Base-by-base conservation (phyloP, 1,140 invertebrate genomes). In the Papilio machaon region DNA sequence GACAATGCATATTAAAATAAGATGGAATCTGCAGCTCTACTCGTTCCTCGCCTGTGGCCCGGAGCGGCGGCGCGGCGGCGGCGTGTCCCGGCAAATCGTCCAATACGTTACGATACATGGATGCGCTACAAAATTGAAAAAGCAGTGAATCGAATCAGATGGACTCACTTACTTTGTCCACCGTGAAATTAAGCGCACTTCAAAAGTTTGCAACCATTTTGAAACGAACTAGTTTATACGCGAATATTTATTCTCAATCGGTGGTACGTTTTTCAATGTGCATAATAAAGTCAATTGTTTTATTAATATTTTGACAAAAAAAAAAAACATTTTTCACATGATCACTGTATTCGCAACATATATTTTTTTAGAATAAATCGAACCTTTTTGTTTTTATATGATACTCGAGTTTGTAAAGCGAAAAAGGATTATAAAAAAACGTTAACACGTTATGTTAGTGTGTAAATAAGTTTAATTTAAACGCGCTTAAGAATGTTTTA, bases 121-220 rank as follows among this genome's bases (percentile, higher is more conserved):
- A 35, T 67, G 60, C 77, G 58, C 58, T 67, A 47, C 77, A 67
- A 79, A 79, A 79, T 79, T 79, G 77, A 79, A 79, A 79, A 79
- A 67, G 38, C 77, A 79, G 77, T 47, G 35, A 79, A 79, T 79
- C 77, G 77, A 79, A 79, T 67, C 77, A 79, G 77, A 79, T 79
- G 38, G 77, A 79, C 58, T 79, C 77, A 47, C 58, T 79, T 79
- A 79, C 77, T 67, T 79, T 64, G 77, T 79, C 52, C 77, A 79
- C 77, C 77, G 77, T 79, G 77, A 79, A 79, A 79, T 79, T 79
- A 79, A 79, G 77, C 77, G 54, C 35, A 47, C 58, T 79, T 79
- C 77, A 79, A 79, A 79, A 79, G 58, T 79, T 23, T 19, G 35
- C 38, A 4, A 23, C 38, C 46, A 15, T 76, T 78, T 43, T 78